Base-by-base conservation (phyloP, 2,888 invertebrate genomes). In the Acanthoscelides obtectus region DNA sequence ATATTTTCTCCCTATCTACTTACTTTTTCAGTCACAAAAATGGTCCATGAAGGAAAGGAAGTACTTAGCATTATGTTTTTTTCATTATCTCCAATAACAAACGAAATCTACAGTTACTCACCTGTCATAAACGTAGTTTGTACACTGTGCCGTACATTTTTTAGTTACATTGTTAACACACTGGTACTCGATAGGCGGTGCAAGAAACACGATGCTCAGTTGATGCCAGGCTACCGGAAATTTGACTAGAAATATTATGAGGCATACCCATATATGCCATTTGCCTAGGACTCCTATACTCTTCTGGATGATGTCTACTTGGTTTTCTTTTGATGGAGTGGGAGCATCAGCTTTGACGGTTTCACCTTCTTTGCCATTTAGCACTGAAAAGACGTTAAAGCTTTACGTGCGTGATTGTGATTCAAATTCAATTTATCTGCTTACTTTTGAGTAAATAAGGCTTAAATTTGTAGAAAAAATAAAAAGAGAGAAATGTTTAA, bases 161-260 rank as follows among this genome's bases (percentile, higher is more conserved):
- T 88, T 88, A 70, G 87, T 88, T 20, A 81, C 74, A 69, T 83
- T 84, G 70, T 84, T 78, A 2, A 73, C 74, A 78, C 86, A 81
- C 21, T 86, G 87, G 79, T 88, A 90, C 20, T 88, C 85, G 70
- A 89, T 88, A 0, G 90, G 90, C 0, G 94, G 93, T 5, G 93
- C 92, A 74, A 93, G 87, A 80, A 94, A 94, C 72, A 94, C 91
- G 74, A 93, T 93, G 75, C 90, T 92, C 82, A 94, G 88, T 80
- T 93, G 93, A 81, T 93, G 93, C 93, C 93, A 94, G 0, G 93
- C 93, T 0, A 93, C 91, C 0, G 93, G 93, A 80, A 94, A 92
- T 84, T 94, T 94, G 70, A 91, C 89, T 12, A 93, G 86, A 71
- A 77, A 77, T 66, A 77, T 89, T 0, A 91, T 88, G 68, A 89